These are phyloP conservation scores for Lepidurus arcticus DNA, from an alignment of 1,140 invertebrate genomes.

Conservation along the genomic window DNA sequence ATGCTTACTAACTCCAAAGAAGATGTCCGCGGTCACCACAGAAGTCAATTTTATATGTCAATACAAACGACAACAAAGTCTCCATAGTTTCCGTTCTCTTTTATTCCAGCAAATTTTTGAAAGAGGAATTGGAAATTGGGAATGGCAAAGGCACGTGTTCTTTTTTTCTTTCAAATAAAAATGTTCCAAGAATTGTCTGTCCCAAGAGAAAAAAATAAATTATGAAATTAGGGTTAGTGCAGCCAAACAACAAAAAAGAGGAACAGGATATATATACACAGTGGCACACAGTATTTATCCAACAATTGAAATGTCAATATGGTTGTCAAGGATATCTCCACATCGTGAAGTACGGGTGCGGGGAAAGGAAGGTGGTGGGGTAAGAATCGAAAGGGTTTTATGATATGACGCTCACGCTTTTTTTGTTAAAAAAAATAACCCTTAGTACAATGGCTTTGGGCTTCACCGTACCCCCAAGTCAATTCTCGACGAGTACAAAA, in stretches of 20 bases:
- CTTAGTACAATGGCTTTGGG: background rate
- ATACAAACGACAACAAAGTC: too few species aligned
- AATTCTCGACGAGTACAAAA: too few species aligned
- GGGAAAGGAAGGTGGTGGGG: background rate
- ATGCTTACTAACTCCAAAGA: too few species aligned
- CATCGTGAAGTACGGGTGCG: background rate
- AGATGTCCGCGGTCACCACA: too few species aligned
- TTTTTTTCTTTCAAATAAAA: background rate
- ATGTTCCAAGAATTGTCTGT: background rate
- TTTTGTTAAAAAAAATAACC: background rate
- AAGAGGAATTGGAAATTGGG: constrained; percentile 3
- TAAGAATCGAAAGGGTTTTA: background rate
- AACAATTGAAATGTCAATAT: constrained; percentile 22
- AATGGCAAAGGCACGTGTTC: constrained; percentile 5
- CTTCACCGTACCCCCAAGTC: background rate
- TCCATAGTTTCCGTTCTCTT: background rate
- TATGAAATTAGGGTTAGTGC: background rate
- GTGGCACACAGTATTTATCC: background rate
- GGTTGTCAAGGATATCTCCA: background rate
- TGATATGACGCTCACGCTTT: background rate
- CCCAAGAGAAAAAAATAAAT: background rate
- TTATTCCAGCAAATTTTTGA: background rate
- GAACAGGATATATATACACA: background rate
- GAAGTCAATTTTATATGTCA: too few species aligned
- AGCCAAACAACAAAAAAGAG: background rate